Conservation (phyloP, 2,113 vertebrate genomes). For the Phodopus roborovskii region DNA sequence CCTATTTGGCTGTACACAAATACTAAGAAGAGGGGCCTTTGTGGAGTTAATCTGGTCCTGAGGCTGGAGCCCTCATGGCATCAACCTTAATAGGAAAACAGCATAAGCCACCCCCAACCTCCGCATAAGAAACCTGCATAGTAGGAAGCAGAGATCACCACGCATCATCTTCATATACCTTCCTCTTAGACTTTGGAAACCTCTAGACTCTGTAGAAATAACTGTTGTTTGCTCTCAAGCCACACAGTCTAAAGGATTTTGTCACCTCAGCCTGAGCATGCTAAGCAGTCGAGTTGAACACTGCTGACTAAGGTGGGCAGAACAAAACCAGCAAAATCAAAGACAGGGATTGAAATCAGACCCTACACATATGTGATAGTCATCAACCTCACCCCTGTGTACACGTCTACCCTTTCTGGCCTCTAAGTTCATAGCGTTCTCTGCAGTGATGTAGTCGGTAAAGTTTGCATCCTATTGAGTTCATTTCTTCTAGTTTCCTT, state of each 20-base stretch:
- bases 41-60: too few relatives aligned
- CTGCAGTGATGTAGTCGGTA: neutral
- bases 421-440: neutral
- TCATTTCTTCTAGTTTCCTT: neutral
- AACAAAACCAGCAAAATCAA: neutral
- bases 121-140: neutral
- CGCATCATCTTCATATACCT: neutral
- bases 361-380: fast-evolving
- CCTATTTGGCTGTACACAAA: neutral
- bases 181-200: neutral
- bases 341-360: neutral
- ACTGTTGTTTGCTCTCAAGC: neutral
- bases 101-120: neutral
- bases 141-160: neutral
- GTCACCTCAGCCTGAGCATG: too few relatives aligned
- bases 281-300: neutral
- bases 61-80: neutral
- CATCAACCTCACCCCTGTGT: neutral
- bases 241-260: neutral
- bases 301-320: fast-evolving
- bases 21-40: neutral
- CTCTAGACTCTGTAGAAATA: neutral
- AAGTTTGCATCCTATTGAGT: neutral
- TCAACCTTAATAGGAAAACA: neutral
- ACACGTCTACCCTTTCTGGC: neutral